Evolutionary conservation across 64 coral and sea anemone species (phyloP), one percentile per base, ranked within the genome.

Genomic region (Stichodactyla helianthus): DNA sequence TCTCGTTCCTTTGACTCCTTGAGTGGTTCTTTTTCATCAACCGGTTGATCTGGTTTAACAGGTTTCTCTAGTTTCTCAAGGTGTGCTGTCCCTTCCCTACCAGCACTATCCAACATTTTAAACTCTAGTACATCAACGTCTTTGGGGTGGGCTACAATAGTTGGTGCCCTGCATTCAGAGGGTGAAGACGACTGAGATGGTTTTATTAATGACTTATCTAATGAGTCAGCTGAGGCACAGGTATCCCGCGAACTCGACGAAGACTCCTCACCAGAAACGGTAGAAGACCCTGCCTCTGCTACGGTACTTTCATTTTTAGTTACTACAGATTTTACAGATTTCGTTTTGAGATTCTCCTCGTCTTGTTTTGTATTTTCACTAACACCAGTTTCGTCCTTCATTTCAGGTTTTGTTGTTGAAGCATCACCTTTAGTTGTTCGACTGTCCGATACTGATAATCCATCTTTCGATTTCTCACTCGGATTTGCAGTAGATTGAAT

Each of bases 101-200:
- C 88, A 25, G 85, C 61, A 15, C 88, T 90, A 65, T 98, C 95
- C 54, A 91, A 79, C 44, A 98, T 71, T 81, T 89, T 94, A 26
- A 92, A 94, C 82, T 98, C 93, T 59, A 98, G 55, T 6, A 98
- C 92, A 88, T 98, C 95, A 54, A 98, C 93, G 87, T 94, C 92
- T 11, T 89, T 87, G 58, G 88, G 53, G 0, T 84, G 79, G 50
- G 90, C 89, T 12, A 11, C 25, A 12, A 74, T 31, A 74, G 20
- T 74, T 27, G 88, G 82, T 52, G 83, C 89, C 71, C 10, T 89
- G 28, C 82, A 85, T 61, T 97, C 88, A 5, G 92, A 88, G 17
- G 79, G 51, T 31, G 89, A 79, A 68, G 28, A 31, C 1, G 25
- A 26, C 6, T 67, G 64, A n/a, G 76, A 35, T 19, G 76, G 16